A percentile compares a stretch with the other conserved stretches of the same genome.
These are phyloP conservation scores for Achroia grisella DNA, from an alignment of 1,140 invertebrate species.

Conservation along the genomic window DNA sequence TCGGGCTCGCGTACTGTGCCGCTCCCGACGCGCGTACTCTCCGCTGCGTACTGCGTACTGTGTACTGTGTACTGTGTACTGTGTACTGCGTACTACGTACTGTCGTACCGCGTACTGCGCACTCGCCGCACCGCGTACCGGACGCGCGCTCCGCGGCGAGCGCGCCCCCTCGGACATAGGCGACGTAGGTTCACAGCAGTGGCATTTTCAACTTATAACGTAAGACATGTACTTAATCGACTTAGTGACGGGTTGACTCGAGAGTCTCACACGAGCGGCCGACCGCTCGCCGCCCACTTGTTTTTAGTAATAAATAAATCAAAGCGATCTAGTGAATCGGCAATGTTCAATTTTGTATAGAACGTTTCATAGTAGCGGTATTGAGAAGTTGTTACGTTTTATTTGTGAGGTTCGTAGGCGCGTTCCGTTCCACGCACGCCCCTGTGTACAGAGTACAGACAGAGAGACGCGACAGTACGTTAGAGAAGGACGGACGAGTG, in stretches of 20 bases:
- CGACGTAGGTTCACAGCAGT: slow-evolving; percentile 64
- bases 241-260: slow-evolving; percentile 46
- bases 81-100: too few species aligned
- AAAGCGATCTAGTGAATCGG: slow-evolving; percentile 65
- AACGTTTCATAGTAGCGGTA: slow-evolving; percentile 70
- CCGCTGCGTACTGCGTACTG: too few species aligned
- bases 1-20: background rate
- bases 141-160: slow-evolving; percentile 1
- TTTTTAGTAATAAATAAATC: slow-evolving; percentile 59
- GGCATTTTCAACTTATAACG: slow-evolving; percentile 67
- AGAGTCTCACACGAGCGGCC: slow-evolving; percentile 32
- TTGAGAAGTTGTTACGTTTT: slow-evolving; percentile 67
- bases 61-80: too few species aligned
- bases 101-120: too few species aligned
- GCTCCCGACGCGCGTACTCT: slow-evolving; percentile 16
- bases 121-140: background rate
- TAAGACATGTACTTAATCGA: slow-evolving; percentile 66
- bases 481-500: slow-evolving; percentile 14
- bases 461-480: slow-evolving; percentile 5
- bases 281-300: slow-evolving; percentile 58
- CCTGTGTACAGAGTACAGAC: slow-evolving; percentile 16
- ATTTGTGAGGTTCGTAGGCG: slow-evolving; percentile 37
- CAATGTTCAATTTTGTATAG: slow-evolving; percentile 73
- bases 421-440: slow-evolving; percentile 17
- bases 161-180: slow-evolving; percentile 38